Evolutionary conservation across 2,888 invertebrate genomes (phyloP), one percentile per base, ranked within the genome.

Genomic region (Trichopria drosophilae): DNA sequence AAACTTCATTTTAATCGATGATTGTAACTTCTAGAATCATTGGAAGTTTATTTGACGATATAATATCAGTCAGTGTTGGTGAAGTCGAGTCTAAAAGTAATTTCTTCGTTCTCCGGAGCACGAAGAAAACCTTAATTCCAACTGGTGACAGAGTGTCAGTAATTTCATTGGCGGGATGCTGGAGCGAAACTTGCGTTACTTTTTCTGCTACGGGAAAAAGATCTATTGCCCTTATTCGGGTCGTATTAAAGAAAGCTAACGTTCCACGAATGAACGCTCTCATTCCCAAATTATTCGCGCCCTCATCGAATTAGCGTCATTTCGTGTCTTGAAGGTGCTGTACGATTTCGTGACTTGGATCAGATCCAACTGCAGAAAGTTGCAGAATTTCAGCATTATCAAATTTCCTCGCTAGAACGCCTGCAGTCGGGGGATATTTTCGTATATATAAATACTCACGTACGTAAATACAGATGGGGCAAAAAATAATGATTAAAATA

Each of bases 281-380:
- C 53, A 40, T 43, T 49, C 54, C 55, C 58, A 60, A 58, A 58
- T 58, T 55, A 50, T 56, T 59, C 52, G 39, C 50, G 44, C 53
- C 49, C 46, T 44, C 56, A 51, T 55, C 50, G 58, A 57, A 58
- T 60, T 58, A 60, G 54, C 41, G 53, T 60, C 53, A 60, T 53
- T 39, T 51, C 43, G 49, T 43, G 24, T 44, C 35, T 19, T 7
- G 36, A 6, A n/a, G 12, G 23, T 12, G 3, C 26, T 16, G 7
- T 28, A 31, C 22, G 29, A 50, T 42, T 43, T 22, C 45, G 45
- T 51, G 45, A 45, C 45, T 51, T 51, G 51, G 51, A 51, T 19
- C 34, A 6, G 15, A n/a, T 46, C 51, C 51, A 51, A 51, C 31
- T 41, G 12, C 13, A 19, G 41, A 22, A 16, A 31, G 41, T 41